phyloP scores from a whole-genome alignment of 2,113 vertebrate genomes.

The Alligator sinensis region DNA sequence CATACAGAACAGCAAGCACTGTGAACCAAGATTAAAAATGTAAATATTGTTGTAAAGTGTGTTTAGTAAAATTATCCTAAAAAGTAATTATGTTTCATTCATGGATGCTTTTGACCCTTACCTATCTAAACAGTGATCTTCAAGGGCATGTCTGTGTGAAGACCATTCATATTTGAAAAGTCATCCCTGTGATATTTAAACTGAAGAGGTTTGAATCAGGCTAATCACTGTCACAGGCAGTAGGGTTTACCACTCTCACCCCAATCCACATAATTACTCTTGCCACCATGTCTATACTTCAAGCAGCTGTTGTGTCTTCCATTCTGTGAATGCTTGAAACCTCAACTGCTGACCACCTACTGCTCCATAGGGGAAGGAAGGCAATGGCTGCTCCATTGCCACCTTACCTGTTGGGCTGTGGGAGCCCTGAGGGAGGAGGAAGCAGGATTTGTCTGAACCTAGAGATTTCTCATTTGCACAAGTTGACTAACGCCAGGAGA shows the following conservation, averaged over 20 bases:
- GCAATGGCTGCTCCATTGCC: background rate
- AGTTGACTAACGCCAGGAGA: background rate
- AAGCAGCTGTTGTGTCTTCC: background rate
- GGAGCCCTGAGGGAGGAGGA: rapidly evolving
- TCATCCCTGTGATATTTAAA: background rate
- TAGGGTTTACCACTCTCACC: rapidly evolving
- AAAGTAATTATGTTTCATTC: background rate
- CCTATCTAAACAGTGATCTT: rapidly evolving
- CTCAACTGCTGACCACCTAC: background rate
- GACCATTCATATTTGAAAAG: background rate
- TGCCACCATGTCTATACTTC: background rate
- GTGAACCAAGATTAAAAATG: background rate
- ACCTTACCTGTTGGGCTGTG: background rate
- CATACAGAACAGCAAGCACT: background rate
- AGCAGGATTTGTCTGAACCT: background rate
- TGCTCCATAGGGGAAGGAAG: background rate
- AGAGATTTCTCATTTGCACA: background rate
- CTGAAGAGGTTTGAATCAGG: background rate
- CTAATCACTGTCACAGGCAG: background rate
- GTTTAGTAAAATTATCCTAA: background rate
- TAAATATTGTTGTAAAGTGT: background rate
- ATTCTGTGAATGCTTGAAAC: rapidly evolving
- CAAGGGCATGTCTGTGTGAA: background rate
- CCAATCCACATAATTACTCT: background rate
- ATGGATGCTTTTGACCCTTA: background rate